Evolutionary conservation across 30 jellyfish, hydroid and myxozoan genomes (phyloP).

Genomic region (Turritopsis rubra): DNA sequence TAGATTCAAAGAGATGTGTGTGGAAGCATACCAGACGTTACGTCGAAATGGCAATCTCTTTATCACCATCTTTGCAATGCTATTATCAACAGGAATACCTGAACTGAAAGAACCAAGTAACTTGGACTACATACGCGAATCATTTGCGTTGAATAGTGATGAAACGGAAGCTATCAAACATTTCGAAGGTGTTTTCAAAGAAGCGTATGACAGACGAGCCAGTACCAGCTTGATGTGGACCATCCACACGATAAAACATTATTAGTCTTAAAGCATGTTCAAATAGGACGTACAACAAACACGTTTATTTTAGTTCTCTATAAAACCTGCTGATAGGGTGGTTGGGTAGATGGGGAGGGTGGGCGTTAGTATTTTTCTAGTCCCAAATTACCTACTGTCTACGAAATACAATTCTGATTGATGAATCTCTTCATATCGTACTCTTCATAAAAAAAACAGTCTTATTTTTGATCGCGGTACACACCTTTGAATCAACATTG

Average conservation of each 20-base stretch:
- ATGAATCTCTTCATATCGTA: too few relatives aligned
- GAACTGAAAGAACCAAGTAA: conserved; percentile 59
- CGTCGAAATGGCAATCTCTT: conserved; percentile 54
- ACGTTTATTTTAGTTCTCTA: too few relatives aligned
- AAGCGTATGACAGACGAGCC: conserved; percentile 37
- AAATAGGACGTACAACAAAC: background rate
- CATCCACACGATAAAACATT: conserved; percentile 53
- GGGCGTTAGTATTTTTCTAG: too few relatives aligned
- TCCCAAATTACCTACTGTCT: too few relatives aligned
- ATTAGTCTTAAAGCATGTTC: conserved; percentile 19
- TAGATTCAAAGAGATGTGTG: conserved; percentile 49
- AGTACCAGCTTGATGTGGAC: conserved; percentile 37
- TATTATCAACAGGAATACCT: conserved; percentile 70
- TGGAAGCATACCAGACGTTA: conserved; percentile 34
- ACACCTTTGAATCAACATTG: too few relatives aligned
- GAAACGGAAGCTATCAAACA: conserved; percentile 56
- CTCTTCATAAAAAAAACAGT: too few relatives aligned
- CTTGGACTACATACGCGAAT: conserved; percentile 41
- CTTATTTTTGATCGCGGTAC: too few relatives aligned
- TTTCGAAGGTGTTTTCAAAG: conserved; percentile 40
- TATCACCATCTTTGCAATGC: conserved; percentile 62
- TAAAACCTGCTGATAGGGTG: too few relatives aligned
- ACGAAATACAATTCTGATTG: too few relatives aligned
- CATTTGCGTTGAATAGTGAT: conserved; percentile 42
- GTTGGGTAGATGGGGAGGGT: too few relatives aligned